Evolutionary conservation across 2,113 vertebrate species (phyloP).

Genomic region (Laterallus jamaicensis): DNA sequence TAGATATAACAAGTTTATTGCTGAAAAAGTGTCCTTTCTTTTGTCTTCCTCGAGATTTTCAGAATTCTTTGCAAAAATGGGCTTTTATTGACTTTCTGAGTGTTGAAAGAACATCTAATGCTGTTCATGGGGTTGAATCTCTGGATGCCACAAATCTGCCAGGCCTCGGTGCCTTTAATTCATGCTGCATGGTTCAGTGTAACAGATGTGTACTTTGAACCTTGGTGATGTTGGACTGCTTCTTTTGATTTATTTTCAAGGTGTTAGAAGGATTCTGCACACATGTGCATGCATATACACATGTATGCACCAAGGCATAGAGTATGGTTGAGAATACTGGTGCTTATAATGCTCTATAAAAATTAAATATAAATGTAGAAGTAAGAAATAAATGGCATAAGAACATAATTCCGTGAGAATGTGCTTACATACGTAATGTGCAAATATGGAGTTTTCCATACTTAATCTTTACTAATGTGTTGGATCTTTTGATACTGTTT

Average conservation of each 20-base stretch:
- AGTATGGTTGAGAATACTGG: background rate
- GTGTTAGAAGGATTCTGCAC: background rate
- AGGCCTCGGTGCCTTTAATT: background rate
- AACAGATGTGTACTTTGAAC: background rate
- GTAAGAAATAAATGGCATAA: background rate
- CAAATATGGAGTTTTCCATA: background rate
- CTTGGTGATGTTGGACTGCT: background rate
- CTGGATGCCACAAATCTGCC: background rate
- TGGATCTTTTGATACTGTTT: background rate
- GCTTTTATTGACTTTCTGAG: background rate
- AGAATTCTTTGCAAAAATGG: constrained; percentile 20
- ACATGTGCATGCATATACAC: too few species aligned
- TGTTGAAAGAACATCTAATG: background rate
- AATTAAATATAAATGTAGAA: background rate
- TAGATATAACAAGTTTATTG: background rate
- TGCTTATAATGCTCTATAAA: background rate
- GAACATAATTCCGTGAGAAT: background rate
- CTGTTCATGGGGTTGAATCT: background rate
- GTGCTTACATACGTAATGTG: background rate
- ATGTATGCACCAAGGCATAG: background rate
- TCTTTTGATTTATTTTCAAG: background rate
- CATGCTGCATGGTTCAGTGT: background rate
- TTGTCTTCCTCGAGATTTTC: background rate
- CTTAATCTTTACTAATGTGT: background rate
- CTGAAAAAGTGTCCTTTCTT: background rate